Conservation (phyloP, 1,140 invertebrate species). For the Cataglyphis hispanica region DNA sequence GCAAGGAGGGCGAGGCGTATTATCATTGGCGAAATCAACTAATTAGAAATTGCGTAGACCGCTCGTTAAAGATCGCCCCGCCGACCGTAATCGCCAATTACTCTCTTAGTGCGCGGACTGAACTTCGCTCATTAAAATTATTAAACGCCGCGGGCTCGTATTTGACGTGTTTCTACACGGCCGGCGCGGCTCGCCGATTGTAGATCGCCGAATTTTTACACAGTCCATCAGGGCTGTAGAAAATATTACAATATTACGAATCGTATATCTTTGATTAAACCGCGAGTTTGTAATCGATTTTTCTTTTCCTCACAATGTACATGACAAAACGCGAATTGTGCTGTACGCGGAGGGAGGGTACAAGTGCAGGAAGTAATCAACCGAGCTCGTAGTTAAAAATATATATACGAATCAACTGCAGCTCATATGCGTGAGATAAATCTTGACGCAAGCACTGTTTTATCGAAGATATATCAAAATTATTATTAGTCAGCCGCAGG, state of each 20-base stretch:
- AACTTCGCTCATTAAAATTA: conserved; percentile 77
- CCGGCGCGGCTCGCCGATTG: not conserved
- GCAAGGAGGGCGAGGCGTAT: conserved; percentile 48
- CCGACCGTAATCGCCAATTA: conserved; percentile 74
- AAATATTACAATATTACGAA: conserved; percentile 24
- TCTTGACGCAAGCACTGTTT: conserved; percentile 32
- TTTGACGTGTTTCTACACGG: conserved; percentile 69
- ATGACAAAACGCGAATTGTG: conserved; percentile 18
- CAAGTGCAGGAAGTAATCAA: conserved; percentile 22
- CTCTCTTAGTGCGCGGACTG: conserved; percentile 73
- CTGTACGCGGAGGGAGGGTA: not conserved
- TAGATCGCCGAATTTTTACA: conserved; percentile 42
- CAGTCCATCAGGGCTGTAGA: not conserved
- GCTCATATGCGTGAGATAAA: not conserved
- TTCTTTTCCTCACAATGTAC: not conserved
- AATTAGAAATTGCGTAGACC: conserved; percentile 76
- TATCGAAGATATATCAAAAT: conserved; percentile 49
- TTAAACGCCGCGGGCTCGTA: conserved; percentile 69
- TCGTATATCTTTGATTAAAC: not conserved
- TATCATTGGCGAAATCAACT: conserved; percentile 76
- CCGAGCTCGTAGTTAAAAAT: conserved; percentile 16
- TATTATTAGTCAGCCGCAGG: conserved; percentile 25
- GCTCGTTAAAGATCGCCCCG: conserved; percentile 74
- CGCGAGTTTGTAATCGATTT: not conserved
- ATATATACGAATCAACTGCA: conserved; percentile 7